Conservation (phyloP, 2,888 invertebrate species). For the Netelia fuscicornis region DNA sequence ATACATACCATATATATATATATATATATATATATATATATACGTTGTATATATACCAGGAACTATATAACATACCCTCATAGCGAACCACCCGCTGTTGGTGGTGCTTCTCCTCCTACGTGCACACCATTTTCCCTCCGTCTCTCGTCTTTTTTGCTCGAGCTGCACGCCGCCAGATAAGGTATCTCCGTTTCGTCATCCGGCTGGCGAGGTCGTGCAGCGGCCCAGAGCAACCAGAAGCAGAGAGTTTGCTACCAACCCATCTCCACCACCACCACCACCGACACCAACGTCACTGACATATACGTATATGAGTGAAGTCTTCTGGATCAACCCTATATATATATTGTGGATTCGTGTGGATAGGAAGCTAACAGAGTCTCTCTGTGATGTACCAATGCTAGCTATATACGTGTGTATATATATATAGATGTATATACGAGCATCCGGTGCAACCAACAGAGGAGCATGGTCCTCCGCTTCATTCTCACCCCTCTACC, state of each 20-base stretch:
- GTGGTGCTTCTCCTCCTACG: constrained; percentile 49
- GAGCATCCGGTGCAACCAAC: constrained; percentile 31
- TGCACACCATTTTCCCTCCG: constrained; percentile 69
- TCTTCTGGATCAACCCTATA: constrained; percentile 52
- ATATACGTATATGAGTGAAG: constrained; percentile 19
- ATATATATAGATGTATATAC: constrained; percentile 18
- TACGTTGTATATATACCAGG: constrained; percentile 10
- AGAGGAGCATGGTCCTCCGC: constrained; percentile 29
- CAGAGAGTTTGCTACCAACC: constrained; percentile 36
- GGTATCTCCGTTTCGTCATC: constrained; percentile 73
- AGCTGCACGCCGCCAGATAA: constrained; percentile 73
- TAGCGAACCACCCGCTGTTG: constrained; percentile 33
- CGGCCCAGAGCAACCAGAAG: constrained; percentile 42
- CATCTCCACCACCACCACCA: constrained; percentile 3
- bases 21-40: neutral
- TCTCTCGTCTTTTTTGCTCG: constrained; percentile 68
- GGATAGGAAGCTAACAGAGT: constrained; percentile 34
- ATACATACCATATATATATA: too few relatives aligned
- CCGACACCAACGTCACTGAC: constrained; percentile 5
- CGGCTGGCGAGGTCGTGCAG: constrained; percentile 67
- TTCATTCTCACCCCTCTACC: constrained; percentile 32
- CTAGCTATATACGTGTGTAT: neutral
- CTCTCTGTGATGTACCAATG: constrained; percentile 51
- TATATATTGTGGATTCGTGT: constrained; percentile 12
- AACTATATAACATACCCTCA: constrained; percentile 25